Percentiles rank a stretch among this genome's conserved stretches.
Conservation (phyloP, 2,888 invertebrate genomes). For the Gisinianus flammeolus region DNA sequence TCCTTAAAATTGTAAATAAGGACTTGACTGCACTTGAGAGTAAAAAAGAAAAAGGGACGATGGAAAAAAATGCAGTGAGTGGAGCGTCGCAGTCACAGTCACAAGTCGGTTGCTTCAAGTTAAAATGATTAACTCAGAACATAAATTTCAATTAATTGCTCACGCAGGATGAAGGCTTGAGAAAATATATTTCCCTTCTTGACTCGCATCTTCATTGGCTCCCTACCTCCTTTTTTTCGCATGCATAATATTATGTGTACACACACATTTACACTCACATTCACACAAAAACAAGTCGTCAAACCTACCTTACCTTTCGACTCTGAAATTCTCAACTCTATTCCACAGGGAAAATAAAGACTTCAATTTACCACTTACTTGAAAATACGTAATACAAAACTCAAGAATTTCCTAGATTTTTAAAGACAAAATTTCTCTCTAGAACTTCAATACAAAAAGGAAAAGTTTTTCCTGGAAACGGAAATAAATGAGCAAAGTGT, state of each 20-base stretch:
- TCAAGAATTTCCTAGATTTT: no score
- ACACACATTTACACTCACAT: neutral
- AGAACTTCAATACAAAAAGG: no score
- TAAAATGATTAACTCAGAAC: constrained; percentile 48
- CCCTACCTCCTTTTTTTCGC: constrained; percentile 25
- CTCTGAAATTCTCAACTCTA: neutral
- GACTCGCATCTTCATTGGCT: constrained; percentile 35
- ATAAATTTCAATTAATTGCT: constrained; percentile 52
- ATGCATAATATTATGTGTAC: constrained; percentile 14
- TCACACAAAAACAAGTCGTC: neutral
- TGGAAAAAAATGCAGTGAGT: neutral
- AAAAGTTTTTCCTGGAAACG: no score
- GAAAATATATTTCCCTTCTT: constrained; percentile 33
- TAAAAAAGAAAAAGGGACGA: neutral
- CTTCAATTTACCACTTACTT: no score
- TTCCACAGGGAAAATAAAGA: no score
- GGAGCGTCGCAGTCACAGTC: neutral
- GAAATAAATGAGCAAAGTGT: no score
- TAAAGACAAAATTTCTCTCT: no score
- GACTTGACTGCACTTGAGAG: neutral
- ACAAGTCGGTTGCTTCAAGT: constrained; percentile 23
- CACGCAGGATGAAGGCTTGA: constrained; percentile 45
- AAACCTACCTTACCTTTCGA: neutral
- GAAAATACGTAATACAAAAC: no score
- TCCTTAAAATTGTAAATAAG: neutral